phyloP scores from a whole-genome alignment of 2,888 invertebrate genomes.

The Pollenia angustigena region DNA sequence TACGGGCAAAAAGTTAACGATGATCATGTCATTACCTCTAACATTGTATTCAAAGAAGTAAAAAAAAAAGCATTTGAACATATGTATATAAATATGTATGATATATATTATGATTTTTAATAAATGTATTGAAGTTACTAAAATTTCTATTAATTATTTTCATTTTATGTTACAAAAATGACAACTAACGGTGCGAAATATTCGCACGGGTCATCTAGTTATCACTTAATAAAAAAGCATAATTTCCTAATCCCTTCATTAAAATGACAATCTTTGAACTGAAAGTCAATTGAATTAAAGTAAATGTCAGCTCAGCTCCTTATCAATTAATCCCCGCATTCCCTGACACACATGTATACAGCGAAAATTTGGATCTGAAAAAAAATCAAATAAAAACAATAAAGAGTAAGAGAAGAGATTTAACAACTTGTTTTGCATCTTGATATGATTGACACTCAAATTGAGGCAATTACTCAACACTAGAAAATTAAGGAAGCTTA shows the following conservation, averaged over 20 bases:
- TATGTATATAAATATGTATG: too few species aligned
- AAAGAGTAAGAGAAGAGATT: background rate
- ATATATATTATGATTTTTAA: too few species aligned
- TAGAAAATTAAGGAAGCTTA: conserved; percentile 40
- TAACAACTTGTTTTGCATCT: conserved; percentile 56
- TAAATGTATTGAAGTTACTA: too few species aligned
- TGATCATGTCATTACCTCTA: too few species aligned
- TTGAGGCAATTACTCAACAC: conserved; percentile 63
- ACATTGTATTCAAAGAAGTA: too few species aligned
- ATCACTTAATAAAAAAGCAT: background rate
- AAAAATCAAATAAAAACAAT: background rate
- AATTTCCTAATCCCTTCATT: background rate
- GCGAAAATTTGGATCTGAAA: background rate
- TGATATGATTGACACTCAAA: conserved; percentile 66
- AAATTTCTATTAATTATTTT: too few species aligned
- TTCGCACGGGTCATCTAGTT: too few species aligned
- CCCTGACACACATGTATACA: background rate
- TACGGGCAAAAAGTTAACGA: too few species aligned
- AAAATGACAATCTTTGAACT: background rate
- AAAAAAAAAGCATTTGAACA: too few species aligned
- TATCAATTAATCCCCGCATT: conserved; percentile 34
- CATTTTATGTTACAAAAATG: too few species aligned
- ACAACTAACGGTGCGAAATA: too few species aligned
- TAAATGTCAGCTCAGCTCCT: background rate
- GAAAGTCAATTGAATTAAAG: conserved; percentile 6